Conservation (phyloP, 1,140 invertebrate species). For the Drusus annulatus region DNA sequence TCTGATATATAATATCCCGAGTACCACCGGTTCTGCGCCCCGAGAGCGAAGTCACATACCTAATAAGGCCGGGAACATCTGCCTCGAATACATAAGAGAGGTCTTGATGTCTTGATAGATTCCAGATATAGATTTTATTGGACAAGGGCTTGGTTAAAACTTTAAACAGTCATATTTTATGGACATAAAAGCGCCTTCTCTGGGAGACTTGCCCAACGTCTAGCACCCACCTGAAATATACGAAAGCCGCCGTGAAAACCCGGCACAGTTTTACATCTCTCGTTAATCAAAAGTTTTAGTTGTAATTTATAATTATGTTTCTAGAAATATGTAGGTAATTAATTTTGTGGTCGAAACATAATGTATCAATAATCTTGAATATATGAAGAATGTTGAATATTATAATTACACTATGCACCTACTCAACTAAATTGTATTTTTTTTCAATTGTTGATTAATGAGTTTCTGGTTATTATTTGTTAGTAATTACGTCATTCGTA, state of each 20-base stretch:
- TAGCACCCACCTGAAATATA: constrained; percentile 27
- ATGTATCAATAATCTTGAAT: no score
- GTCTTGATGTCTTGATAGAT: constrained; percentile 42
- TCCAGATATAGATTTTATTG: constrained; percentile 40
- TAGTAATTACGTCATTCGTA: no score
- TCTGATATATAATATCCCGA: background rate
- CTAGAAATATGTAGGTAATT: no score
- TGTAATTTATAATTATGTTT: background rate
- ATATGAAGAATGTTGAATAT: no score
- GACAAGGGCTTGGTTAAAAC: constrained; percentile 11
- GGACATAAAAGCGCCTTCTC: constrained; percentile 21
- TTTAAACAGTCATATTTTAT: constrained; percentile 25
- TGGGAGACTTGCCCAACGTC: background rate
- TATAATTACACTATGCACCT: no score
- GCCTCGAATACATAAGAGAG: constrained; percentile 7
- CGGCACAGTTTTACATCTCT: constrained; percentile 9
- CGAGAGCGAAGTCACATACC: background rate
- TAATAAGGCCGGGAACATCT: constrained; percentile 21
- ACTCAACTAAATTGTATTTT: no score
- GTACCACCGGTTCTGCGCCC: background rate
- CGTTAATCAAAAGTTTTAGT: constrained; percentile 28
- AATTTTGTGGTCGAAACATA: no score
- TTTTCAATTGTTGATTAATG: no score
- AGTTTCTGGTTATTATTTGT: no score
- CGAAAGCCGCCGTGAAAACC: background rate